Evolutionary conservation across 2,113 vertebrate species (phyloP), one percentile per base, ranked within the genome.

Genomic region (Colossoma macropomum): DNA sequence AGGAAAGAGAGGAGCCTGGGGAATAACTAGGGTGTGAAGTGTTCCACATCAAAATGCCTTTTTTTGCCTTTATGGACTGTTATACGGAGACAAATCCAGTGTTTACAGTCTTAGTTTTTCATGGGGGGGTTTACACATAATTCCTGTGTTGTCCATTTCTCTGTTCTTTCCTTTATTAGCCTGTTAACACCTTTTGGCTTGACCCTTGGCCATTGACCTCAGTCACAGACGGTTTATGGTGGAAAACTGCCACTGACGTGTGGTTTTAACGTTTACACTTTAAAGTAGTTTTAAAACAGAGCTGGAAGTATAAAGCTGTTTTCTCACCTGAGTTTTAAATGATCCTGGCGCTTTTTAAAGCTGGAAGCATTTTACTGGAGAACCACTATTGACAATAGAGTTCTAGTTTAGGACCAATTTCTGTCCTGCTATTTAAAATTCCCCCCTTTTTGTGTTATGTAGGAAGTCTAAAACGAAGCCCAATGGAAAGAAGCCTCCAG

Each of bases 381-480:
- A 62, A 38, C 50, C 28, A 17, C 23, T 8, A 21, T 6, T 34
- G 30, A 38, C 30, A 23, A 16, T 45, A 69, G 34, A 34, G 17
- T 4, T 34, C n/a, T 25, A 4, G 27, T 75, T 56, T 41, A 41
- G 2, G 28, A 70, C 34, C n/a, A 3, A 11, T 41, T 41, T 70
- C 52, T 19, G 2, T 73, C 75, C 68, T 27, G 16, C 23, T 28
- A 54, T 66, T 81, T 63, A 59, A 38, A 50, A 52, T 1, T 52
- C 10, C 30, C 0, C 48, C 75, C n/a, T 85, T 12, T 62, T 0
- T 88, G 6, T 77, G 25, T 75, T 1, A 84, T 90, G 19, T 91
- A 99, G 98, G 95, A 99, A 99, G 94, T 98, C 97, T 15, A 99
- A 99, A 92, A 96, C 96, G 72, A 99, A 99, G 95, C 97, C 98